Evolutionary conservation across 2,888 invertebrate genomes (phyloP).

Genomic region (Clanis bilineata): DNA sequence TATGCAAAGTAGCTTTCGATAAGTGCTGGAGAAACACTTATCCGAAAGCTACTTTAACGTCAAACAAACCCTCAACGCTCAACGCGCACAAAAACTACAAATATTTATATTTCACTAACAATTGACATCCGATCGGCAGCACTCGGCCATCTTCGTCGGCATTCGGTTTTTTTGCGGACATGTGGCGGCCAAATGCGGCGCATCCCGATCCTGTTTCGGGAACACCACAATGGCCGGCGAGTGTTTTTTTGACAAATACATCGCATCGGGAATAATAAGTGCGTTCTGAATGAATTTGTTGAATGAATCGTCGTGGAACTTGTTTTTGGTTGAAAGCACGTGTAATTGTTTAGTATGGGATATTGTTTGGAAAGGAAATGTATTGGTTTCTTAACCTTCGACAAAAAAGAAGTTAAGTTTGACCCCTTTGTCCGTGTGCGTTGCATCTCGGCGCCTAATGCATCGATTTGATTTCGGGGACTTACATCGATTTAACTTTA

Average conservation of each 20-base stretch:
- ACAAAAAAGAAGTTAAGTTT: too few relatives aligned
- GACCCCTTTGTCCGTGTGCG: too few relatives aligned
- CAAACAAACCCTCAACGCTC: background rate
- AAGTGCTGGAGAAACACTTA: too few relatives aligned
- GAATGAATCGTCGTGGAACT: conserved; percentile 3
- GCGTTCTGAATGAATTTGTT: conserved; percentile 6
- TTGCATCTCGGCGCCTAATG: too few relatives aligned
- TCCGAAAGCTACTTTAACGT: background rate
- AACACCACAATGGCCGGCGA: conserved; percentile 3
- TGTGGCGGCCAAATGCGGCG: conserved; percentile 14
- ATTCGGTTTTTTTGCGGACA: conserved; percentile 12
- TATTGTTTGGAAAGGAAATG: background rate
- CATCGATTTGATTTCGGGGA: too few relatives aligned
- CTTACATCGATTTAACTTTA: too few relatives aligned
- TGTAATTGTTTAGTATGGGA: background rate
- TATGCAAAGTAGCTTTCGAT: too few relatives aligned
- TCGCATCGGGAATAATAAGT: conserved; percentile 4
- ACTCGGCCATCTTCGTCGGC: background rate
- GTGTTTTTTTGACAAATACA: conserved; percentile 12
- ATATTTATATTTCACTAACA: background rate
- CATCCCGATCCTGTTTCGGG: conserved; percentile 13
- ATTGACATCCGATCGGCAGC: background rate
- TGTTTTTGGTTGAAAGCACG: background rate
- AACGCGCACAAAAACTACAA: background rate
- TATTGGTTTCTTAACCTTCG: background rate